phyloP scores from a whole-genome alignment of 2,113 vertebrate species.

The Rhegmatorhina hoffmannsi region DNA sequence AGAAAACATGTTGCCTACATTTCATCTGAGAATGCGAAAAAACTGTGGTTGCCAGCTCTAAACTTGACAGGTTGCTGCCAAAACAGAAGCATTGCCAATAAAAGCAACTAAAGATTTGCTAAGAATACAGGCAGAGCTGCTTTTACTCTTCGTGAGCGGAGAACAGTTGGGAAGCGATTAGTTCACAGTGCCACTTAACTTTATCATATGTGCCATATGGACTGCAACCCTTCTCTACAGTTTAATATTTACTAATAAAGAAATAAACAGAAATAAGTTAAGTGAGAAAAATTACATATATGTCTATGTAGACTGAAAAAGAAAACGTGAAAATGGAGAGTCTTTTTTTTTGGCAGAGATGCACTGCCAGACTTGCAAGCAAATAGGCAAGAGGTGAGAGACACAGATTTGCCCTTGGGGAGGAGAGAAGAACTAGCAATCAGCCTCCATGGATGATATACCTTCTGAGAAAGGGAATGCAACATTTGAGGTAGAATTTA shows the following conservation, averaged over 20 bases:
- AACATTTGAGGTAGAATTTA: not conserved
- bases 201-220: not conserved
- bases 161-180: not conserved
- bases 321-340: not conserved
- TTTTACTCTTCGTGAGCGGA: not conserved
- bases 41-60: conserved; percentile 45
- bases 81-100: conserved; percentile 56
- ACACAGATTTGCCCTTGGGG: not conserved
- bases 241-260: conserved; percentile 4
- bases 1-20: conserved; percentile 33
- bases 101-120: conserved; percentile 48
- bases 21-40: conserved; percentile 38
- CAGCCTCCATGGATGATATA: not conserved
- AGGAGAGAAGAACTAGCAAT: not conserved
- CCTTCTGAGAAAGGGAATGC: not conserved
- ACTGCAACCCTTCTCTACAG: not conserved
- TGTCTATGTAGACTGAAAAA: not conserved
- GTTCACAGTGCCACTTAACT: not conserved
- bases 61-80: conserved; percentile 53
- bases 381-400: not conserved
- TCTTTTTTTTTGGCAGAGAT: not conserved
- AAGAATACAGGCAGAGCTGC: conserved; percentile 6
- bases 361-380: not conserved
- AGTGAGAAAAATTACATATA: not conserved
- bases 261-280: not conserved